Evolutionary conservation across 2,888 invertebrate genomes (phyloP).

Genomic region (Galerucella calmariensis): DNA sequence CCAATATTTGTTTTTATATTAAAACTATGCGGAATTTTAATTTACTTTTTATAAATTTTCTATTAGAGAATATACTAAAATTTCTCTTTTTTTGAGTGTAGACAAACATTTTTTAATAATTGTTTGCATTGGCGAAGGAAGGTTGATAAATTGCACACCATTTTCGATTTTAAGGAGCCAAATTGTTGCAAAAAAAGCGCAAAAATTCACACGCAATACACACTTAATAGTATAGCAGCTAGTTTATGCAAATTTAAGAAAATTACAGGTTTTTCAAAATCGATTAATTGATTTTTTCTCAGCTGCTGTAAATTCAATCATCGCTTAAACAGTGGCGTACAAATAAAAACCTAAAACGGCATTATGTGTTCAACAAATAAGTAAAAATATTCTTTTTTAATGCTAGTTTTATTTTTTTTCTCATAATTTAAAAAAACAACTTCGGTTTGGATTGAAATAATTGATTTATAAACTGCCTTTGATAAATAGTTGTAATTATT

Average conservation of each 20-base stretch:
- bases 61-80: too few species aligned
- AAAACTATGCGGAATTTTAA: too few species aligned
- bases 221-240: constrained; percentile 16
- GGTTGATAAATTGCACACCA: background rate
- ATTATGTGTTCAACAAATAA: background rate
- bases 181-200: background rate
- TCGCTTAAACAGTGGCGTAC: background rate
- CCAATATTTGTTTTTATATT: too few species aligned
- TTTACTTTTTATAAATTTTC: too few species aligned
- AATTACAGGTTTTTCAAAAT: constrained; percentile 32
- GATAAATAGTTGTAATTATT: too few species aligned
- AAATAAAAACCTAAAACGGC: background rate
- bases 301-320: background rate
- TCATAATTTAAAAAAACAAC: too few species aligned
- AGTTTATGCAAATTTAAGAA: constrained; percentile 31
- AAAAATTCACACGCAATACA: background rate
- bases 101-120: background rate
- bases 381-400: too few species aligned
- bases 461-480: background rate
- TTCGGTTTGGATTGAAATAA: too few species aligned
- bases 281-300: constrained; percentile 26
- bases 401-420: too few species aligned
- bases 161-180: background rate
- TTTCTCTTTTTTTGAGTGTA: background rate
- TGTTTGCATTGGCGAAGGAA: background rate